These are phyloP conservation scores for Lithosia quadra DNA, from an alignment of 2,888 invertebrate genomes.

Conservation along the genomic window DNA sequence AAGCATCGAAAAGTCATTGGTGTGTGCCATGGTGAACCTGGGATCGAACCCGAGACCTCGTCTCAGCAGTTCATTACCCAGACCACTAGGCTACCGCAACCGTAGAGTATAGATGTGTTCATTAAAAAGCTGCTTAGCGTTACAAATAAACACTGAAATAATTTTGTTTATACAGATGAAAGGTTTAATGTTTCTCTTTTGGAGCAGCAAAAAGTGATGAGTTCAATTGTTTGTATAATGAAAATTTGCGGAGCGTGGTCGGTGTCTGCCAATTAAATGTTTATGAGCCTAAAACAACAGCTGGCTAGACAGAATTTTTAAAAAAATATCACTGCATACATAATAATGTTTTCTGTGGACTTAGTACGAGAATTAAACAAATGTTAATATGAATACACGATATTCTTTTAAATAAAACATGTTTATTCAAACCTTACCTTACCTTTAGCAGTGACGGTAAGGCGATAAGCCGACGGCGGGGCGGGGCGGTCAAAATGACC, in stretches of 20 bases:
- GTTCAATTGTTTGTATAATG: background rate
- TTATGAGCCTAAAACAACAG: background rate
- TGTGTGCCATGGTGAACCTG: no score
- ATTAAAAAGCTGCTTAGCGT: no score
- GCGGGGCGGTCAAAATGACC: no score
- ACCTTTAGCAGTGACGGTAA: no score
- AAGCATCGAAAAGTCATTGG: no score
- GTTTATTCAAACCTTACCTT: no score
- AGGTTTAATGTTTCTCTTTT: background rate
- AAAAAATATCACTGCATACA: background rate
- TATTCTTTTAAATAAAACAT: background rate
- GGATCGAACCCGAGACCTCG: no score
- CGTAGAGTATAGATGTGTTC: no score
- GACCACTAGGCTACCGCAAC: no score
- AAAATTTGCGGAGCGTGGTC: background rate
- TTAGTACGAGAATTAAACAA: background rate
- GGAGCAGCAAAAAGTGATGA: background rate
- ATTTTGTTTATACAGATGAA: background rate
- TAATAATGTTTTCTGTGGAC: background rate
- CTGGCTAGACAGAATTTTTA: background rate
- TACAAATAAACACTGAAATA: background rate
- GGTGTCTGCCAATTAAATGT: constrained; percentile 1
- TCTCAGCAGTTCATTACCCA: no score
- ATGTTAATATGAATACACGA: no score
- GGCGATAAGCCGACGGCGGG: no score